phyloP scores from a whole-genome alignment of 1,140 invertebrate genomes.

The Drosophila tristis region DNA sequence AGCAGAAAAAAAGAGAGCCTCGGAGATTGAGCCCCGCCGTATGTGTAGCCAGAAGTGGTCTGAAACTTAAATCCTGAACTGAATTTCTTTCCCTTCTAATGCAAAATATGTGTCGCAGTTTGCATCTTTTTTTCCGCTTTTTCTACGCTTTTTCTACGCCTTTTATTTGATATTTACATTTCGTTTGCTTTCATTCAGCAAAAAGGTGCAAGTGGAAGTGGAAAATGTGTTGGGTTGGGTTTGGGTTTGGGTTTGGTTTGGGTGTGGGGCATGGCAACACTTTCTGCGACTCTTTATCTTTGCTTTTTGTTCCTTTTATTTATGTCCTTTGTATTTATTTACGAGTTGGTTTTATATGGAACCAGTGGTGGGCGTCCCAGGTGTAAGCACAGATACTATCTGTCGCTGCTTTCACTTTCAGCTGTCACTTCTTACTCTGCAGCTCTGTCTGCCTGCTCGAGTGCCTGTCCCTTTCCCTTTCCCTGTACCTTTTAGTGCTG shows the following conservation, averaged over 20 bases:
- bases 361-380: slow-evolving; percentile 17
- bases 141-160: slow-evolving; percentile 6
- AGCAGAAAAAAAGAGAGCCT: background rate
- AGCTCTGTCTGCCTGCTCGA: background rate
- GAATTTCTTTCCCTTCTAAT: slow-evolving; percentile 15
- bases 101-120: slow-evolving; percentile 35
- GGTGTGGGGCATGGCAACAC: slow-evolving; percentile 18
- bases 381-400: slow-evolving; percentile 21
- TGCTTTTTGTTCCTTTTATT: slow-evolving; percentile 20
- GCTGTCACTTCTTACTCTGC: background rate
- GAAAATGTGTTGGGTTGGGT: background rate
- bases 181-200: slow-evolving; percentile 26
- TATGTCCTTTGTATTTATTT: slow-evolving; percentile 51
- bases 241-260: too few relatives aligned
- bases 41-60: slow-evolving; percentile 27
- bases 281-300: slow-evolving; percentile 16
- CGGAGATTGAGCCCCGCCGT: too few relatives aligned
- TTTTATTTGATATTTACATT: slow-evolving; percentile 53
- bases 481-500: slow-evolving; percentile 16
- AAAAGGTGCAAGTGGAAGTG: slow-evolving; percentile 13
- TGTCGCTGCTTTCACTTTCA: slow-evolving; percentile 30
- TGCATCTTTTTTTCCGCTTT: background rate
- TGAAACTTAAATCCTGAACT: slow-evolving; percentile 38
- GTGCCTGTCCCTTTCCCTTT: background rate
- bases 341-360: slow-evolving; percentile 33